Percentiles rank a stretch among this genome's conserved stretches.
These are phyloP conservation scores for Pagetopsis macropterus DNA, from an alignment of 2,797 vertebrate species.

Conservation along the genomic window DNA sequence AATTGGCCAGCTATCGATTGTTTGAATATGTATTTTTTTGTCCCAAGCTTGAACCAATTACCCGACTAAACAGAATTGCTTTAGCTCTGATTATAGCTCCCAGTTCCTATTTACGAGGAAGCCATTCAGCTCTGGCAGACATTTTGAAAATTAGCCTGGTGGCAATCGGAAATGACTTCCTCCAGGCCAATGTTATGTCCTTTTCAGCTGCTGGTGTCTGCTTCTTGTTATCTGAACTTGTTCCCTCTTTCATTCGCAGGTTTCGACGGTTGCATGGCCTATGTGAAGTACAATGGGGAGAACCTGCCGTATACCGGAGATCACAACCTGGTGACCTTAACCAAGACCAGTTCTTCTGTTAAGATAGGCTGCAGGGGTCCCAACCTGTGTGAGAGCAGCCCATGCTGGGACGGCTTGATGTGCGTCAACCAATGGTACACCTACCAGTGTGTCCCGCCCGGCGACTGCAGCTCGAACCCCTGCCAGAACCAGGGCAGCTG, in stretches of 20 bases:
- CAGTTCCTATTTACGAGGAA: constrained; percentile 65
- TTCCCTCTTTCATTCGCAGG: constrained; percentile 77
- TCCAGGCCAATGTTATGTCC: constrained; percentile 30
- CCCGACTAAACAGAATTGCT: constrained; percentile 70
- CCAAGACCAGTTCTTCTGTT: constrained; percentile 86
- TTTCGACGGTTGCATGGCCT: constrained; percentile 93
- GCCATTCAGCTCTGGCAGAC: constrained; percentile 31
- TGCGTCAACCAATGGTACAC: constrained; percentile 96
- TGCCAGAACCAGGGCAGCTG: constrained; percentile 95
- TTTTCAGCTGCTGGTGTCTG: constrained; percentile 35
- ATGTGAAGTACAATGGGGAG: constrained; percentile 89
- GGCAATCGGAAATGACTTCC: constrained; percentile 45
- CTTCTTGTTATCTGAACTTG: constrained; percentile 58
- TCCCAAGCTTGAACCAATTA: constrained; percentile 72
- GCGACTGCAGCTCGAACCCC: constrained; percentile 90
- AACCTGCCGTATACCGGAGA: constrained; percentile 91
- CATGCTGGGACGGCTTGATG: constrained; percentile 93
- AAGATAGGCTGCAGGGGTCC: constrained; percentile 95
- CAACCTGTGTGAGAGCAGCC: constrained; percentile 91
- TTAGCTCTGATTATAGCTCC: constrained; percentile 61
- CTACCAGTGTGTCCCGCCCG: constrained; percentile 91
- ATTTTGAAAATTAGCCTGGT: constrained; percentile 56
- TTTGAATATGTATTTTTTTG: constrained; percentile 15
- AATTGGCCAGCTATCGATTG: constrained; percentile 56
- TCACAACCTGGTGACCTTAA: constrained; percentile 87